Conservation (phyloP, 2,797 vertebrate species). For the Pseudochirops corinnae region DNA sequence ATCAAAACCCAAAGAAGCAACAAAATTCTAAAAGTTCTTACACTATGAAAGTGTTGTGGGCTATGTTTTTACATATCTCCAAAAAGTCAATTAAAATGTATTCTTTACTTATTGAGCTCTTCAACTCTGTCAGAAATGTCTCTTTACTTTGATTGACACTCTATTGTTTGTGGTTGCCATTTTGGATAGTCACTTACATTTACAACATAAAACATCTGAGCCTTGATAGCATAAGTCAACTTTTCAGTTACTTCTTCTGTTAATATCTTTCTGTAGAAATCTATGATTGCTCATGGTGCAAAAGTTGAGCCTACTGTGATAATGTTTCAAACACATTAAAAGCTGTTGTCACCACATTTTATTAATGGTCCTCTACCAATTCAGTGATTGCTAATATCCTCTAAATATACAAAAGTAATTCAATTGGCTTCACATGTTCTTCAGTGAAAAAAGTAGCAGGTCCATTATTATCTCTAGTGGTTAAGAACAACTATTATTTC, state of each 20-base stretch:
- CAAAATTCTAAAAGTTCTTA: not conserved
- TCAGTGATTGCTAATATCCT: not conserved
- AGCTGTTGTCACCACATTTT: conserved; percentile 22
- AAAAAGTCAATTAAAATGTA: not conserved
- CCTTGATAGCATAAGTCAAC: not conserved
- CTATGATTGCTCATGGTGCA: not conserved
- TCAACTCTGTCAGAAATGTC: not conserved
- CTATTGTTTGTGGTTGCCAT: not conserved
- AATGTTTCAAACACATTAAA: conserved; percentile 24
- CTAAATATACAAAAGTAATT: conserved; percentile 46
- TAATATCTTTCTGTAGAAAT: not conserved
- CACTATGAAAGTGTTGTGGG: no score
- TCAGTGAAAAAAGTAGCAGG: conserved; percentile 28
- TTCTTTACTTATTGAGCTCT: not conserved
- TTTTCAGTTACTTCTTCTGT: not conserved
- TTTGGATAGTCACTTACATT: not conserved
- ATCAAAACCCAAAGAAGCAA: not conserved
- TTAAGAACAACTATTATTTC: not conserved
- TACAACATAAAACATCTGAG: not conserved
- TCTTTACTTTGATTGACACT: not conserved
- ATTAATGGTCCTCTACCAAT: conserved; percentile 40
- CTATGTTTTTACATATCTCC: not conserved
- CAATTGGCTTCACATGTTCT: not conserved
- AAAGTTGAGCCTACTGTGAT: not conserved
- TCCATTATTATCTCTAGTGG: conserved; percentile 43